Evolutionary conservation across 2,797 vertebrate species (phyloP).

Genomic region (Peromyscus attwateri): DNA sequence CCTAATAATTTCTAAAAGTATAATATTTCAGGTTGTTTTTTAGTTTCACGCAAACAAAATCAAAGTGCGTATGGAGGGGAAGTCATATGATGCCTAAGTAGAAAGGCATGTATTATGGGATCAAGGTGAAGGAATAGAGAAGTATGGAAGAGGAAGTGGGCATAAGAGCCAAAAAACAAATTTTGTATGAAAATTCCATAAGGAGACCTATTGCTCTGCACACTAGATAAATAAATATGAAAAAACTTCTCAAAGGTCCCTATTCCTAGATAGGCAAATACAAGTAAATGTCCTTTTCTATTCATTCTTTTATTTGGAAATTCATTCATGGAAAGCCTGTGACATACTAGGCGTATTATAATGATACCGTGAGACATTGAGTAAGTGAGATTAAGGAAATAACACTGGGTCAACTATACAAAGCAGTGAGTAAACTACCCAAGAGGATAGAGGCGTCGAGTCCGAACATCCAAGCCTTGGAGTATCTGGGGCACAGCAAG

Average conservation of each 20-base stretch:
- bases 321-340: not conserved
- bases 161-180: not conserved
- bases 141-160: not conserved
- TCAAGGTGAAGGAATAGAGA: not conserved
- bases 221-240: not conserved
- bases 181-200: not conserved
- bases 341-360: not conserved
- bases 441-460: not conserved
- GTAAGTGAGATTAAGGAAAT: not conserved
- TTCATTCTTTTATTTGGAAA: conserved; percentile 14
- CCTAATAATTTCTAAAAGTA: conserved; percentile 20
- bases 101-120: not conserved
- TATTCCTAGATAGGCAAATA: not conserved
- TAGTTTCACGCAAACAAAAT: not conserved
- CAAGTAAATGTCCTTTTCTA: not conserved
- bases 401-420: not conserved
- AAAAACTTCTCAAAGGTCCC: not conserved
- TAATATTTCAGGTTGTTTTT: not conserved
- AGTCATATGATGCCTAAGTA: not conserved
- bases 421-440: not conserved
- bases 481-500: not conserved
- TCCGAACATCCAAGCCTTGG: not conserved
- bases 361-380: not conserved
- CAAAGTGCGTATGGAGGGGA: too few relatives aligned
- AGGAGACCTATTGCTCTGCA: not conserved